These are phyloP conservation scores for Eugnorisma glareosa DNA, from an alignment of 2,888 invertebrate species.

Conservation along the genomic window DNA sequence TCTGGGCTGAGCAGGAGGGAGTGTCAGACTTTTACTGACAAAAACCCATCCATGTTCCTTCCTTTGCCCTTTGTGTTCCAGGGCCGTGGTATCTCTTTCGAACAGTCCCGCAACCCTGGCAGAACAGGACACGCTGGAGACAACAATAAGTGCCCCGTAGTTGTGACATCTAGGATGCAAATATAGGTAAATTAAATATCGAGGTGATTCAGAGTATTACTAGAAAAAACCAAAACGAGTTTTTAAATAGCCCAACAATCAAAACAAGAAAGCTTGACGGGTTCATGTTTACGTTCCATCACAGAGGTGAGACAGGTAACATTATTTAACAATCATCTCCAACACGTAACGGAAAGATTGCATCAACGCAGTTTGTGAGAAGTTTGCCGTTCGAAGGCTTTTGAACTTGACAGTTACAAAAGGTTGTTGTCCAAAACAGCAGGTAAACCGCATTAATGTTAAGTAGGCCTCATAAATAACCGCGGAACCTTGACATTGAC, in stretches of 20 bases:
- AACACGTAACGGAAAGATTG: constrained; percentile 45
- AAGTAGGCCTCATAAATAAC: constrained; percentile 35
- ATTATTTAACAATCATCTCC: constrained; percentile 42
- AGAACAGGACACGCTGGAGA: not conserved
- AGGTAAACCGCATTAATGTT: constrained; percentile 39
- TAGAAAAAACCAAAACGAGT: constrained; percentile 13
- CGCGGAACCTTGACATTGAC: constrained; percentile 56
- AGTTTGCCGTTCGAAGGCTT: constrained; percentile 30
- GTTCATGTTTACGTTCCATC: constrained; percentile 25
- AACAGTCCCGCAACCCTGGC: no score
- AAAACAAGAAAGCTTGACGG: constrained; percentile 7
- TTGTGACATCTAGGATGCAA: not conserved
- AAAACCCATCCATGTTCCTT: no score
- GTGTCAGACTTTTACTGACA: no score
- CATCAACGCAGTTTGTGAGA: constrained; percentile 43
- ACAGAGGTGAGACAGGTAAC: constrained; percentile 42
- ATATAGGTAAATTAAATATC: not conserved
- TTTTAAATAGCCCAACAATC: constrained; percentile 12
- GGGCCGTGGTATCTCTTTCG: no score
- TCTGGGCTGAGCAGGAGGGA: no score
- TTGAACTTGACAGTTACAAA: constrained; percentile 49
- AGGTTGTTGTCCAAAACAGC: constrained; percentile 40
- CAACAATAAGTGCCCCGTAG: not conserved
- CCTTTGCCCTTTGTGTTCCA: no score
- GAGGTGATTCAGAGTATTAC: not conserved